Conservation (phyloP, 2,888 invertebrate genomes). For the Coleophora deauratella region DNA sequence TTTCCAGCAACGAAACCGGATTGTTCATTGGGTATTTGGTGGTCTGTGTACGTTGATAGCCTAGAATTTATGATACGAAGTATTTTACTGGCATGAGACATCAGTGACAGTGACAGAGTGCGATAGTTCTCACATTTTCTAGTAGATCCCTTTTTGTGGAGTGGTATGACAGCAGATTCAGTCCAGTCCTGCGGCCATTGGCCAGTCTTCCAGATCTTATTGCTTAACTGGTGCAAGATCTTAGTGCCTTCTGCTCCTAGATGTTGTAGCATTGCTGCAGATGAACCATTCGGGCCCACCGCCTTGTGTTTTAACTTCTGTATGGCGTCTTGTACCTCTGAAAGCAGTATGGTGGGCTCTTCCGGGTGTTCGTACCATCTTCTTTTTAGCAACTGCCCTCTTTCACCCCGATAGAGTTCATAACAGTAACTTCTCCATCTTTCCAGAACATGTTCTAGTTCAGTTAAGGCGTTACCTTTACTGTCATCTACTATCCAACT, state of each 20-base stretch:
- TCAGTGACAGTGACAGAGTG: neutral
- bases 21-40: conserved; percentile 5
- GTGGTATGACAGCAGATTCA: conserved; percentile 5
- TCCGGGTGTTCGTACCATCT: neutral
- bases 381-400: neutral
- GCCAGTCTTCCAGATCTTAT: conserved; percentile 6
- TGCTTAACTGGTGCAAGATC: neutral
- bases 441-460: too few species aligned
- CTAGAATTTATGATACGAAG: too few species aligned
- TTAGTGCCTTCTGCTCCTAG: neutral
- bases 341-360: neutral
- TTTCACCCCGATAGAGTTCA: neutral
- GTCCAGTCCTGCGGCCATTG: conserved; percentile 10
- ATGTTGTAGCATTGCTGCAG: too few species aligned
- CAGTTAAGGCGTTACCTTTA: too few species aligned
- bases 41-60: too few species aligned
- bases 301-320: too few species aligned
- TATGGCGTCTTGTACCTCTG: neutral
- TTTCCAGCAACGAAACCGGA: conserved; percentile 8
- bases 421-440: neutral
- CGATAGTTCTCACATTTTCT: conserved; percentile 3
- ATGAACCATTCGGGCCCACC: too few species aligned
- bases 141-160: conserved; percentile 9
- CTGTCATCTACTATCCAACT: too few species aligned
- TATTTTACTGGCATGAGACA: conserved; percentile 10